Base-by-base conservation (phyloP, 2,113 vertebrate species). In the Diglossa brunneiventris region DNA sequence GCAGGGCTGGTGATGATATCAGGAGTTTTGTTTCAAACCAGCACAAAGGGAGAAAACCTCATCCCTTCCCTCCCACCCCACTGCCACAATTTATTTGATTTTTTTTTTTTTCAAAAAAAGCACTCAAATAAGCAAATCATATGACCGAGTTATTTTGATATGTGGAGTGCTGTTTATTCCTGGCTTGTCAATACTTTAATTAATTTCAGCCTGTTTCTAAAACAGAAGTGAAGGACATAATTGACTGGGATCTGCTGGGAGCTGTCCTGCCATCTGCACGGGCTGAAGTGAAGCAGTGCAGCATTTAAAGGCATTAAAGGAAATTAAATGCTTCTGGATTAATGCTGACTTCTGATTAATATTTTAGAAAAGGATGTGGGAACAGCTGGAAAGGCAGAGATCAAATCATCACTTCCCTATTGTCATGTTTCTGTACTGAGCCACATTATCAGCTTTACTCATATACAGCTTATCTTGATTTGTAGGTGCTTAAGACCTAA, bases 251-350 rank as follows among this genome's bases (percentile, higher is more conserved):
- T 83, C 69, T 64, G 69, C 68, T 62, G 46, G 88, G 72, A 83
- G 92, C 18, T 86, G 83, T 92, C 93, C 86, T 96, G 88, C 96
- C 88, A 94, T 96, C 88, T 96, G 92, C 92, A 62, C 33, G 17
- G 70, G 55, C 82, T 90, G 82, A 63, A 83, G 82, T 0, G 5
- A 44, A 88, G 79, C 15, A 5, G 76, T 11, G 56, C 9, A 52
- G 69, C 61, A 15, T 83, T 69, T 69, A 62, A 79, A 87, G 66
- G 42, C 80, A 72, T 64, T 87, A 49, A 17, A 77, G 72, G 64
- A 76, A 95, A 90, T 92, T 15, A 50, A 61, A 19, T 42, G 41
- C 52, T 73, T 59, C 69, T 69, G 53, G 37, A 66, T 96, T 87
- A 79, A 68, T 46, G 73, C 76, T 95, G 90, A 93, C 15, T 91